These are phyloP conservation scores for Columba janthina DNA, from an alignment of 2,113 vertebrate genomes.

Conservation along the genomic window DNA sequence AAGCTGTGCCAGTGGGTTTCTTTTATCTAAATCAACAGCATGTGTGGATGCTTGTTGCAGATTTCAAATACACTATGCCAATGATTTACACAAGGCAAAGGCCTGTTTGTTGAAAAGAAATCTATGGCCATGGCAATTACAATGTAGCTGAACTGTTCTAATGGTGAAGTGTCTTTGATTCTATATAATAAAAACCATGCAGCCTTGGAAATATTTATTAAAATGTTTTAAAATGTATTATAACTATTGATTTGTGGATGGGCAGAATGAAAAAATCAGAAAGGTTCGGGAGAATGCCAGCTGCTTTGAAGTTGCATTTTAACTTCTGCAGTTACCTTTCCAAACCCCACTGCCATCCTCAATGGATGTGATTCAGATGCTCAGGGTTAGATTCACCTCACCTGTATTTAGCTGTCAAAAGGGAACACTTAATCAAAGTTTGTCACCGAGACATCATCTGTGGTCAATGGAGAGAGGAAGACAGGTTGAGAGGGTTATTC, in stretches of 20 bases:
- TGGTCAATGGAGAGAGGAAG: background rate
- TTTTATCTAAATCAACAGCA: constrained; percentile 72
- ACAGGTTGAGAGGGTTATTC: background rate
- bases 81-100: constrained; percentile 47
- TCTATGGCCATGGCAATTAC: constrained; percentile 48
- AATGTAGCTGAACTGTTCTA: constrained; percentile 30
- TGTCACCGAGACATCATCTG: background rate
- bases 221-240: constrained; percentile 43
- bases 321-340: constrained; percentile 8
- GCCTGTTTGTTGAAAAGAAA: constrained; percentile 35
- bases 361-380: background rate
- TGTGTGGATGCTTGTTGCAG: constrained; percentile 56
- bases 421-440: background rate
- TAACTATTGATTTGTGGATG: constrained; percentile 41
- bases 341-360: background rate
- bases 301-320: background rate
- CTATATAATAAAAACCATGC: constrained; percentile 51
- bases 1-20: constrained; percentile 29
- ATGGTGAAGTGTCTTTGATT: constrained; percentile 59
- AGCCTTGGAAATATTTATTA: constrained; percentile 53
- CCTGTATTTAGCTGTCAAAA: background rate
- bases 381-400: background rate
- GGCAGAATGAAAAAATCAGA: constrained; percentile 19
- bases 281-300: background rate
- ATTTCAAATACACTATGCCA: constrained; percentile 26